phyloP scores from a whole-genome alignment of 2,113 vertebrate genomes.

The Azemiops feae region DNA sequence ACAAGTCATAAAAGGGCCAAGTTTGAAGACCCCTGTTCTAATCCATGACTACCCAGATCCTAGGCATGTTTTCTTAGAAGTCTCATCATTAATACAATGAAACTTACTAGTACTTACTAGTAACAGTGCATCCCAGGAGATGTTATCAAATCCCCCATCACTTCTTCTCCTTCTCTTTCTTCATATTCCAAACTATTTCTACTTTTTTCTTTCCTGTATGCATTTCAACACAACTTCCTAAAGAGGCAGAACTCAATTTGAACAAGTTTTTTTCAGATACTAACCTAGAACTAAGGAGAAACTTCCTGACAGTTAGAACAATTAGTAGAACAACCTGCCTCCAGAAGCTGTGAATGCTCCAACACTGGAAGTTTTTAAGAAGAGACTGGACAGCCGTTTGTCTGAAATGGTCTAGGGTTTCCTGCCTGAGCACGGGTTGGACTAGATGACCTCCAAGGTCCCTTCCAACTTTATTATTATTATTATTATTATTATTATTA shows the following conservation, averaged over 20 bases:
- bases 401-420: too few species aligned
- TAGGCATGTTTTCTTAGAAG: not conserved
- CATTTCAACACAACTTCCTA: not conserved
- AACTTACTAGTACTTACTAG: not conserved
- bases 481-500: too few species aligned
- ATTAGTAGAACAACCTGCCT: too few species aligned
- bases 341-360: too few species aligned
- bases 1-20: too few species aligned
- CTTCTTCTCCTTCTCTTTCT: not conserved
- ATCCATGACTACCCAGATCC: not conserved
- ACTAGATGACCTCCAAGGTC: too few species aligned
- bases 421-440: too few species aligned
- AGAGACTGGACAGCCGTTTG: too few species aligned
- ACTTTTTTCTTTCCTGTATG: not conserved
- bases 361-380: too few species aligned
- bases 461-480: too few species aligned
- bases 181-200: not conserved
- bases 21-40: not conserved
- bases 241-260: not conserved
- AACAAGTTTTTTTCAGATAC: not conserved
- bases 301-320: too few species aligned
- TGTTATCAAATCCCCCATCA: not conserved
- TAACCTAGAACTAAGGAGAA: too few species aligned
- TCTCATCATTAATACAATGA: not conserved
- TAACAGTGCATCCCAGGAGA: not conserved